Evolutionary conservation across 1,140 invertebrate species (phyloP).

Genomic region (Aphelinus certus): DNA sequence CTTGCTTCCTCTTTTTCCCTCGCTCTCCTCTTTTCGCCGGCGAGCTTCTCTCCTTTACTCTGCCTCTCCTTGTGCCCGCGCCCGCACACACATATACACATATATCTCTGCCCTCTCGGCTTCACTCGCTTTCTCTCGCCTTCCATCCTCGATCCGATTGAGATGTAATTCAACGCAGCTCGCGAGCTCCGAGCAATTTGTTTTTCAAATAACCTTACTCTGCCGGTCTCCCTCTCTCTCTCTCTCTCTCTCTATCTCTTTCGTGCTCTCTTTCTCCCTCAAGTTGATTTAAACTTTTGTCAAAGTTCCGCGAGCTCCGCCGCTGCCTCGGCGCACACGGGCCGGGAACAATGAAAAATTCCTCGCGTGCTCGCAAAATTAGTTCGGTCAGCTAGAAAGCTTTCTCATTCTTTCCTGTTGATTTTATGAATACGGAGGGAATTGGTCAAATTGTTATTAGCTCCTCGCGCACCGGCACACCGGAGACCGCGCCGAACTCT

Average conservation of each 20-base stretch:
- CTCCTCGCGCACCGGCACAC: too few relatives aligned
- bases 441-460: not conserved
- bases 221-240: not conserved
- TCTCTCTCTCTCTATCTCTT: not conserved
- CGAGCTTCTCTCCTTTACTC: conserved; percentile 26
- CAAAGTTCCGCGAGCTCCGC: conserved; percentile 22
- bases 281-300: conserved; percentile 42
- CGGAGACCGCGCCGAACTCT: too few relatives aligned
- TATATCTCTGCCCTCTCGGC: conserved; percentile 19
- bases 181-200: conserved; percentile 39
- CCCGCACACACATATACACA: not conserved
- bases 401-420: not conserved
- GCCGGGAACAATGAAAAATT: conserved; percentile 33
- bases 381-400: conserved; percentile 20
- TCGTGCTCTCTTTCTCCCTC: conserved; percentile 5
- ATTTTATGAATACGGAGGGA: not conserved
- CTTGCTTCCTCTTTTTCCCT: conserved; percentile 7
- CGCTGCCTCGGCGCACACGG: not conserved
- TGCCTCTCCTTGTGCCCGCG: not conserved
- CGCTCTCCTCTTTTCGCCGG: conserved; percentile 4
- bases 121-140: not conserved
- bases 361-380: conserved; percentile 22
- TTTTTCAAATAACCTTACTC: conserved; percentile 38
- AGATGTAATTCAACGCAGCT: conserved; percentile 38
- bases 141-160: conserved; percentile 32